Evolutionary conservation across 2,113 vertebrate genomes (phyloP).

Genomic region (Lynx canadensis): DNA sequence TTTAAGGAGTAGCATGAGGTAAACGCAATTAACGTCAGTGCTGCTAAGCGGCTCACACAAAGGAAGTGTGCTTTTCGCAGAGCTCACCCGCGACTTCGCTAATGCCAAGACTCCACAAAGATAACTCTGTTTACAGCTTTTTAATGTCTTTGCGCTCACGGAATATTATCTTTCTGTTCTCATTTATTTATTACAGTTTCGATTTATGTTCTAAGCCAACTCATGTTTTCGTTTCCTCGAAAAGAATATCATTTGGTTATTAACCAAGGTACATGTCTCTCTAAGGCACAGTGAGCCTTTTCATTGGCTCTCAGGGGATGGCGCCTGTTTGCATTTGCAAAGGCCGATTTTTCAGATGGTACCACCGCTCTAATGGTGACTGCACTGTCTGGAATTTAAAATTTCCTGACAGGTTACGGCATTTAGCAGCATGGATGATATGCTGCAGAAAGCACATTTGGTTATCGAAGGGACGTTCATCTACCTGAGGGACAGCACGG

Average conservation of each 20-base stretch:
- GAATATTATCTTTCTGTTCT: not conserved
- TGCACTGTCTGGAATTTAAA: not conserved
- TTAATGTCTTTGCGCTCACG: not conserved
- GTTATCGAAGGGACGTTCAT: slow-evolving; percentile 91
- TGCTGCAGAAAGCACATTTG: slow-evolving; percentile 89
- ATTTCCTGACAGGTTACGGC: slow-evolving; percentile 86
- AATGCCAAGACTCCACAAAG: not conserved
- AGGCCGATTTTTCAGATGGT: not conserved
- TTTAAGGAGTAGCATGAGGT: not conserved
- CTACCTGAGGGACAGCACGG: slow-evolving; percentile 89
- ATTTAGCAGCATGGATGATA: slow-evolving; percentile 86
- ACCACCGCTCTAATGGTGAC: not conserved
- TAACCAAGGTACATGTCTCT: not conserved
- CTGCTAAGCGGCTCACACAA: not conserved
- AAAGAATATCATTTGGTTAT: not conserved
- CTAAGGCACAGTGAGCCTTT: not conserved
- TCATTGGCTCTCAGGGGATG: rapidly evolving
- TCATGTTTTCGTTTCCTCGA: not conserved
- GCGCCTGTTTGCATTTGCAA: not conserved
- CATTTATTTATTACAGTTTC: not conserved
- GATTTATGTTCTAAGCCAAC: not conserved
- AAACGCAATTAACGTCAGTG: not conserved
- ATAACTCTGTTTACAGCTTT: not conserved
- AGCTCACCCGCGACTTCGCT: not conserved
- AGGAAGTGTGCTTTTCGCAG: not conserved